Evolutionary conservation across 2,797 vertebrate genomes (phyloP).

Genomic region (Malacoctenus gilli): DNA sequence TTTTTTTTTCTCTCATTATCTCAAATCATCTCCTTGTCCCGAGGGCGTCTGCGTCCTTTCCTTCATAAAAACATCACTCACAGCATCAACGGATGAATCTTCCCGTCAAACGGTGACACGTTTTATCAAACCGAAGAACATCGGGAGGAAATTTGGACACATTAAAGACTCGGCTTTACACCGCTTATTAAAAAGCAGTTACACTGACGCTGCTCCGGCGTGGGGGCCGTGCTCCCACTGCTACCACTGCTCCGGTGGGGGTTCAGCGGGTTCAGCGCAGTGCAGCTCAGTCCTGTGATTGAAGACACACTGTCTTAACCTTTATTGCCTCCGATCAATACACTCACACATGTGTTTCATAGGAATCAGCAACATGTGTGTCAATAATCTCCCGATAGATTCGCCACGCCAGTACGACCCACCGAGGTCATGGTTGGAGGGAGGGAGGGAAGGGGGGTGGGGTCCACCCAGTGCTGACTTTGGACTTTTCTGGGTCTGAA

Average conservation of each 20-base stretch:
- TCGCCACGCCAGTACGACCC: no score
- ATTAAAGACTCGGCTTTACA: no score
- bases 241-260: no score
- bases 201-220: neutral
- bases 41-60: no score
- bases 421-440: slow-evolving; percentile 15
- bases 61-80: no score
- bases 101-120: no score
- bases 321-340: slow-evolving; percentile 10
- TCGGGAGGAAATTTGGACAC: no score
- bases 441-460: neutral
- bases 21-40: no score
- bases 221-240: neutral
- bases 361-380: neutral
- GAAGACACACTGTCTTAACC: neutral
- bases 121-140: no score
- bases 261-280: slow-evolving; percentile 14
- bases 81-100: no score
- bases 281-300: slow-evolving; percentile 8
- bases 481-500: slow-evolving; percentile 4
- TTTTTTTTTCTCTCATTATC: neutral
- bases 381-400: no score
- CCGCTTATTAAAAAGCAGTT: neutral
- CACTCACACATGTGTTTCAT: slow-evolving; percentile 1
- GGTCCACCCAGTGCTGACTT: neutral